These are phyloP conservation scores for Cerastis rubricosa DNA, from an alignment of 2,888 invertebrate genomes.

Conservation along the genomic window DNA sequence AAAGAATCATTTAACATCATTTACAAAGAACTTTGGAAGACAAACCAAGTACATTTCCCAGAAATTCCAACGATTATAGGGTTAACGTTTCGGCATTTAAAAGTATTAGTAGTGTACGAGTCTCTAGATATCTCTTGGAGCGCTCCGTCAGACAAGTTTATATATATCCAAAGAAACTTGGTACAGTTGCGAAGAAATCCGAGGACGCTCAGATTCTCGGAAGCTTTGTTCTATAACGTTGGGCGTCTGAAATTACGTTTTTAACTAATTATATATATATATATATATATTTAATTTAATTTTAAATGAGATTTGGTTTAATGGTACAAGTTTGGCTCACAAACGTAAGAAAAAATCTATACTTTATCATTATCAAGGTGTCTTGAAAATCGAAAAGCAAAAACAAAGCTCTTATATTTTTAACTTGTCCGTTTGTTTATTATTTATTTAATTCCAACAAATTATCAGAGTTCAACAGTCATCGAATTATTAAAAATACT, in stretches of 20 bases:
- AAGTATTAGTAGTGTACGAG: conserved; percentile 30
- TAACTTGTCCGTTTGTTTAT: background rate
- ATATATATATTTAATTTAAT: no score
- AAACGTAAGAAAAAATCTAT: no score
- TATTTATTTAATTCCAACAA: background rate
- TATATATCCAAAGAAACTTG: conserved; percentile 32
- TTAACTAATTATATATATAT: conserved; percentile 13
- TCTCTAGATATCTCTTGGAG: conserved; percentile 18
- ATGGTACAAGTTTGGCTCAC: background rate
- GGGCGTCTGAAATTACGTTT: conserved; percentile 13
- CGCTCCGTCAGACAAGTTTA: conserved; percentile 26
- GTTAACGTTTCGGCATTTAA: conserved; percentile 31
- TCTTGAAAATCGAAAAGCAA: background rate
- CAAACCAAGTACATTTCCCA: conserved; percentile 35
- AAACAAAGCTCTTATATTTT: background rate
- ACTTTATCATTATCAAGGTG: background rate
- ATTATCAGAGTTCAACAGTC: background rate
- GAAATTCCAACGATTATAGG: conserved; percentile 22
- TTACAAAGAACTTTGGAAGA: conserved; percentile 14
- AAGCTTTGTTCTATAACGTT: conserved; percentile 19
- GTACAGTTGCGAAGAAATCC: conserved; percentile 29
- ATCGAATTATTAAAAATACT: conserved; percentile 32
- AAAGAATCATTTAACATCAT: background rate
- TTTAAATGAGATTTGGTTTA: background rate
- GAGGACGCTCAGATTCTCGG: conserved; percentile 35